Percentiles rank a stretch among this genome's conserved stretches.
phyloP scores from a whole-genome alignment of 2,113 vertebrate genomes.

The Atherinomorus stipes region DNA sequence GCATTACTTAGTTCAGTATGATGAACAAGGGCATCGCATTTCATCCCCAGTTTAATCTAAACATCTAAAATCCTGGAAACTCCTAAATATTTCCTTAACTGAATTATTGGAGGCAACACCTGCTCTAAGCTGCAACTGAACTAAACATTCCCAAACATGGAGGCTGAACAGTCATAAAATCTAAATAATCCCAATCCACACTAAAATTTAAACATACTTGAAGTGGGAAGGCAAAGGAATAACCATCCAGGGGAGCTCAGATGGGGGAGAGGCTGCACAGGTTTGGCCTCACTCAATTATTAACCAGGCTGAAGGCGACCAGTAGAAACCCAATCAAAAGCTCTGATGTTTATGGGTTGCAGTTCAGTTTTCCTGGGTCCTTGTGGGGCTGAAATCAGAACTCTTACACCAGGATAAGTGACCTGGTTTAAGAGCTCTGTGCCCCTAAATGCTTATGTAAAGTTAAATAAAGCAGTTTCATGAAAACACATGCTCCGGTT shows the following conservation, averaged over 20 bases:
- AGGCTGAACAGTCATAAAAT: background rate
- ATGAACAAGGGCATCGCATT: background rate
- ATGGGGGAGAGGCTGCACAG: background rate
- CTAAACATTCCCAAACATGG: background rate
- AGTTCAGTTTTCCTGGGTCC: too few species aligned
- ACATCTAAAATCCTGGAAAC: background rate
- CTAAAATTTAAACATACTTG: background rate
- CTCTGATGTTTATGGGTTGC: too few species aligned
- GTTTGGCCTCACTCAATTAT: background rate
- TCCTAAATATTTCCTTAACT: background rate
- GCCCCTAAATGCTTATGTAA: too few species aligned
- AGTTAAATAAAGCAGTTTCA: too few species aligned
- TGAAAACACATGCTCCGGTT: too few species aligned
- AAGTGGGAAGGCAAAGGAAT: constrained; percentile 2
- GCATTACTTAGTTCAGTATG: background rate
- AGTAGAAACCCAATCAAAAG: background rate
- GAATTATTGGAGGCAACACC: background rate
- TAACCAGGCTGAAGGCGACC: background rate
- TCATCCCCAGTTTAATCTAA: background rate
- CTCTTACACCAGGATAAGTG: too few species aligned
- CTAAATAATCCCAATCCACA: background rate
- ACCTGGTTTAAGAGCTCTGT: too few species aligned
- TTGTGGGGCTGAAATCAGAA: too few species aligned
- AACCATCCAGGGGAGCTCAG: background rate
- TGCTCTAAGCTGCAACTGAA: background rate